Evolutionary conservation across 2,888 invertebrate species (phyloP).

Genomic region (Operophtera brumata): DNA sequence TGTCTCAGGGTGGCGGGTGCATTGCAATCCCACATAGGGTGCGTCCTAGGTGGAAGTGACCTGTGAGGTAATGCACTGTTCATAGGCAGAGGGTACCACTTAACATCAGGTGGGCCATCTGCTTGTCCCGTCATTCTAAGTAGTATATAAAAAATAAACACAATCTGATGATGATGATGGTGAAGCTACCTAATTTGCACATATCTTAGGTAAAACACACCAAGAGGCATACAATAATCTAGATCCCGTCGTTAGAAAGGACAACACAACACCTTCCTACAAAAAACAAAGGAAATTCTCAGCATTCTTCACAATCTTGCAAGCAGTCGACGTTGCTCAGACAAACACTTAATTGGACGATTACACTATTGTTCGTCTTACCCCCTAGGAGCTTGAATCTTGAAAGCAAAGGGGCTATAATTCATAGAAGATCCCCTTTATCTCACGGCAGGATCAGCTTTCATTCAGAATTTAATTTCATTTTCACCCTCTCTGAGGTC

Average conservation of each 20-base stretch:
- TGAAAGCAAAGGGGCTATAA: conserved; percentile 59
- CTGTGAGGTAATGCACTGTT: too few species aligned
- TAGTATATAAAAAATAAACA: too few species aligned
- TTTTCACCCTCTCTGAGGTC: conserved; percentile 71
- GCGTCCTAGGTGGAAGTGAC: too few species aligned
- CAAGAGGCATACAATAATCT: background rate
- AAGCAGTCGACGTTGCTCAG: conserved; percentile 55
- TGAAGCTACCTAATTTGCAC: too few species aligned
- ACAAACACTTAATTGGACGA: conserved; percentile 77
- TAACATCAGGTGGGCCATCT: too few species aligned
- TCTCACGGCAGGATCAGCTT: conserved; percentile 69
- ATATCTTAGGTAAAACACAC: too few species aligned
- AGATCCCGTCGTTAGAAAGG: background rate
- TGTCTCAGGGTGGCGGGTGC: too few species aligned
- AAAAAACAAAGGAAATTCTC: conserved; percentile 10
- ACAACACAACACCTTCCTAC: background rate
- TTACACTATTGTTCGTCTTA: conserved; percentile 74
- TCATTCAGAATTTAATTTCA: conserved; percentile 79
- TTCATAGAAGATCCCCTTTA: conserved; percentile 74
- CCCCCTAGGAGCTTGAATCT: conserved; percentile 53
- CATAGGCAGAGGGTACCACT: too few species aligned
- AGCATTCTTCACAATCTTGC: conserved; percentile 36
- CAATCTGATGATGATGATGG: background rate
- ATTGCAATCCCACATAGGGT: too few species aligned
- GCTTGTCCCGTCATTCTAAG: too few species aligned